These are phyloP conservation scores for Eclectus roratus DNA, from an alignment of 2,113 vertebrate species.

Conservation along the genomic window DNA sequence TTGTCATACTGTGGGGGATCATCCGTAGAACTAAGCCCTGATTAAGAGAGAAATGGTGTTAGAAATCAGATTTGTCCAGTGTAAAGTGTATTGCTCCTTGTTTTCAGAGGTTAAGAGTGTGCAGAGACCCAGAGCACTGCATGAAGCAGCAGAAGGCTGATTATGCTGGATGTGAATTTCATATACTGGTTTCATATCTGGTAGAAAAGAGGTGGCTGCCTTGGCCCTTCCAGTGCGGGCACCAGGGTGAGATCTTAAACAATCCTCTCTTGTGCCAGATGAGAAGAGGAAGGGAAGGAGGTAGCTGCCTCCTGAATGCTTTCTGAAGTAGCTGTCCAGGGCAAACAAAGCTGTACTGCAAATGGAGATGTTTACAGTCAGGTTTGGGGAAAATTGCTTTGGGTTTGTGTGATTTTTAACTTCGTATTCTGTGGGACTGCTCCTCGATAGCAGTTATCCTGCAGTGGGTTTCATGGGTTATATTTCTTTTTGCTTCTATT, in stretches of 20 bases:
- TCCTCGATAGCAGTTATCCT: not conserved
- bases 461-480: not conserved
- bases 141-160: not conserved
- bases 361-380: not conserved
- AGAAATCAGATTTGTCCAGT: not conserved
- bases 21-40: not conserved
- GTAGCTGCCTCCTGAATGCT: not conserved
- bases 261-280: no score
- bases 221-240: not conserved
- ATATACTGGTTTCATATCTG: rapidly evolving
- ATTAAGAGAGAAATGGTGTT: not conserved
- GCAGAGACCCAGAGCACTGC: not conserved
- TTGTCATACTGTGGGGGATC: not conserved
- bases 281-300: not conserved
- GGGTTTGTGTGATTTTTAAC: not conserved
- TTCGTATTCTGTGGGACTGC: not conserved
- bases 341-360: not conserved
- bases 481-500: not conserved
- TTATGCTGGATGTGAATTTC: not conserved
- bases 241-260: not conserved
- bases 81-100: not conserved
- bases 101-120: not conserved
- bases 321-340: not conserved
- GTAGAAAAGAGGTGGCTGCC: not conserved
- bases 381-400: not conserved